Base-by-base conservation (phyloP, 2,797 vertebrate species). In the Gymnoscopelus braueri region DNA sequence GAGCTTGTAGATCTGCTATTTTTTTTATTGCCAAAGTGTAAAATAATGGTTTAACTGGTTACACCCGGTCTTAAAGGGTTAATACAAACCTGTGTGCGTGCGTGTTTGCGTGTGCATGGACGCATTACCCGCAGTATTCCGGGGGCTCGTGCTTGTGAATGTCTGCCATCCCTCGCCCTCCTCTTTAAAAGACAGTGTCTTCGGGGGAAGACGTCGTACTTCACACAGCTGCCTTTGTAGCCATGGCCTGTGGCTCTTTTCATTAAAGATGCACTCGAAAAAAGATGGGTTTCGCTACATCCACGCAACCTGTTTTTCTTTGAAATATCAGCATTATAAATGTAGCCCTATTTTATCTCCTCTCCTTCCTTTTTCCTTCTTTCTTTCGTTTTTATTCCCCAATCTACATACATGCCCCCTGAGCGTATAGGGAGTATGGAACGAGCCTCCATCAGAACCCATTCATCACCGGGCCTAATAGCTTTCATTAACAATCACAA, bases 401-500 rank as follows among this genome's bases (percentile, higher is more conserved):
- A 39, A 81, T 84, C 76, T 74, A 56, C 65, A 70, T 74, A 56
- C 65, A 70, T 72, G 85, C 84, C 89, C 86, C 84, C 72, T 8
- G 83, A 91, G 91, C 69, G 71, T 19, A 78, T 44, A 47, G 66
- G 5, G 82, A 67, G 61, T 55, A 65, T 14, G 29, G 63, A 91
- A 81, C 54, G 64, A 75, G 82, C 39, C 76, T 65, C 59, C 65
- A 70, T 84, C 75, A 81, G 70, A 87, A 75, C 72, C 39, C 71
- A 88, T 93, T 87, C 92, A 90, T 93, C 85, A 88, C 69, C 4
- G 15, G 58, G 76, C 83, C 74, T 91, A 93, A 91, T 89, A 79
- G 89, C 87, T 84, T 89, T 85, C 85, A 91, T 93, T 93, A 91
- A 92, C 85, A 87, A 89, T 88, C 84, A 82, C 90, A 89, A 87